A percentile compares a stretch with the other conserved stretches of the same genome.
These are phyloP conservation scores for Homalodisca vitripennis DNA, from an alignment of 1,140 invertebrate species.

Conservation along the genomic window DNA sequence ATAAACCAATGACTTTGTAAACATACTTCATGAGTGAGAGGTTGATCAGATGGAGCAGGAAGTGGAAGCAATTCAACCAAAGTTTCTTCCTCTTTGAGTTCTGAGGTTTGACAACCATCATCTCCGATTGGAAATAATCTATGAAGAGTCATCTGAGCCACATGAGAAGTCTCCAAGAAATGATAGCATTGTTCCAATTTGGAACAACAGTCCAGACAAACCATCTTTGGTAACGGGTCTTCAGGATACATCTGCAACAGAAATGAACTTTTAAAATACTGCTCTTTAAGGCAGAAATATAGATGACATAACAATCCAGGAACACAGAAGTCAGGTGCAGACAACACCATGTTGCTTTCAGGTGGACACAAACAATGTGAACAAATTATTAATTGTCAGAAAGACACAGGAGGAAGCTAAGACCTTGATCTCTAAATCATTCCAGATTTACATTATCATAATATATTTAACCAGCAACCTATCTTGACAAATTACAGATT, in stretches of 20 bases:
- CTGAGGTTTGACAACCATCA: background rate
- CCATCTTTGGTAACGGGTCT: conserved; percentile 40
- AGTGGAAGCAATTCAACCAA: background rate
- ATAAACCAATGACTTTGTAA: no score
- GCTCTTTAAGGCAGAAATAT: no score
- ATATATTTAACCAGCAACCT: no score
- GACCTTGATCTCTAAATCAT: no score
- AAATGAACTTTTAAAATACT: no score
- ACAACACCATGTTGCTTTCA: no score
- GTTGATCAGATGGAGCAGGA: background rate
- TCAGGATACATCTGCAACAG: conserved; percentile 37
- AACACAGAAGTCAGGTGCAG: background rate
- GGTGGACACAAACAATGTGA: no score
- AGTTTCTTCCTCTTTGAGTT: conserved; percentile 22
- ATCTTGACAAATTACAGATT: no score
- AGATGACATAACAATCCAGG: conserved; percentile 1
- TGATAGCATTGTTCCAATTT: conserved; percentile 37
- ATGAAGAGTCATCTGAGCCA: conserved; percentile 26
- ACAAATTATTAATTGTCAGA: no score
- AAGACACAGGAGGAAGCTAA: no score
- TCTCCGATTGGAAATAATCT: conserved; percentile 25
- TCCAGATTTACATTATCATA: no score
- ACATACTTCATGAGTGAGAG: background rate
- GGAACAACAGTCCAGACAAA: conserved; percentile 40
- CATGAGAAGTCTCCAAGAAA: conserved; percentile 36